Conservation (phyloP, 2,113 vertebrate genomes). For the Bufo bufo region DNA sequence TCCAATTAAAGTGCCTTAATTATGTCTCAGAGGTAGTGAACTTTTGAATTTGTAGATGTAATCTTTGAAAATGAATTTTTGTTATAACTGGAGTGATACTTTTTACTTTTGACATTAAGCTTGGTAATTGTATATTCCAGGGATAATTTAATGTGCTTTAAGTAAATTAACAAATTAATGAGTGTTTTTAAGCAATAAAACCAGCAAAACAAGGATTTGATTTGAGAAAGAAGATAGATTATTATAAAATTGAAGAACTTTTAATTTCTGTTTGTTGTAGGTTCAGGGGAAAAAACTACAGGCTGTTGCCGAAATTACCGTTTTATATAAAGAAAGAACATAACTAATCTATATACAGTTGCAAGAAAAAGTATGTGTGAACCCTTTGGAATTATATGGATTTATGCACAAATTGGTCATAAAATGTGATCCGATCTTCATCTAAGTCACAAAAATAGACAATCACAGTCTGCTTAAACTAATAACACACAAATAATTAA, state of each 20-base stretch:
- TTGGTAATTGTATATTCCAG: slow-evolving; percentile 37
- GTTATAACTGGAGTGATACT: slow-evolving; percentile 49
- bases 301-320: neutral
- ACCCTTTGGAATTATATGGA: no score
- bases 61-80: slow-evolving; percentile 52
- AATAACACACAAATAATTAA: no score
- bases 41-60: slow-evolving; percentile 47
- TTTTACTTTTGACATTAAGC: slow-evolving; percentile 55
- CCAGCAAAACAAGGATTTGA: slow-evolving; percentile 35
- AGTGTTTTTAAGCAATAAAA: slow-evolving; percentile 28
- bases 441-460: no score
- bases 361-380: no score
- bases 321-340: neutral
- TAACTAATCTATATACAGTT: neutral
- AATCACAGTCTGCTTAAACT: no score
- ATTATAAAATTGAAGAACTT: slow-evolving; percentile 18
- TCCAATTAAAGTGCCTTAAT: slow-evolving; percentile 55
- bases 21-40: slow-evolving; percentile 55
- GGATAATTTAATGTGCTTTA: slow-evolving; percentile 34
- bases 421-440: no score
- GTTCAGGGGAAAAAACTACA: neutral
- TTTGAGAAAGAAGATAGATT: neutral
- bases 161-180: slow-evolving; percentile 53
- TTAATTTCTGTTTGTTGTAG: slow-evolving; percentile 13
- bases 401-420: no score